These are phyloP conservation scores for Shinisaurus crocodilurus DNA, from an alignment of 2,113 vertebrate species.

Conservation along the genomic window DNA sequence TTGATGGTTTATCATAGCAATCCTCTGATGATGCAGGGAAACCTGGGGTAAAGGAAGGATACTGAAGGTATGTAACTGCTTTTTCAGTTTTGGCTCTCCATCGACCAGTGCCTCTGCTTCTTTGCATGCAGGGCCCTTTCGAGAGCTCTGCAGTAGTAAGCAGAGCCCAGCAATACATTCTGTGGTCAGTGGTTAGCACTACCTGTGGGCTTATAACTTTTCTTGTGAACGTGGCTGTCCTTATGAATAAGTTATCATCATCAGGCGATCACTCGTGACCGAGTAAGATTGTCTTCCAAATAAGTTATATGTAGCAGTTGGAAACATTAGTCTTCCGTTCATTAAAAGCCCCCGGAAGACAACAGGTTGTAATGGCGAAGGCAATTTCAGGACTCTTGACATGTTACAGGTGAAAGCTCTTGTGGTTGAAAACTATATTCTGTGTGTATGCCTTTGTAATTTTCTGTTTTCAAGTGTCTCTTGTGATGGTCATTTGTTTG, in stretches of 20 bases:
- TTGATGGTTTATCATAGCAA: constrained; percentile 44
- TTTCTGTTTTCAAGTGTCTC: background rate
- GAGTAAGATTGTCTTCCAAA: too few species aligned
- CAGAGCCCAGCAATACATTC: fast-evolving
- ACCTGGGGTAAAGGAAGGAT: constrained; percentile 56
- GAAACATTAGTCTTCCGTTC: constrained; percentile 39
- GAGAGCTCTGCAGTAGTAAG: background rate
- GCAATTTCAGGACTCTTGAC: fast-evolving
- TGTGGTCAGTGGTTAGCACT: background rate
- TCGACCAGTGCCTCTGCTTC: background rate
- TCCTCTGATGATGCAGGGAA: constrained; percentile 57
- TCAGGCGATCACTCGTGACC: too few species aligned
- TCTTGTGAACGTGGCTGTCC: fast-evolving
- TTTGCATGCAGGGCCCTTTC: background rate
- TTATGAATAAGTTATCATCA: background rate
- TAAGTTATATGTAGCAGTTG: background rate
- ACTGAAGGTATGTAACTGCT: constrained; percentile 67
- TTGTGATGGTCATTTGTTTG: background rate
- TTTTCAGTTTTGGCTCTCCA: constrained; percentile 23
- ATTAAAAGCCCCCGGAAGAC: constrained; percentile 31
- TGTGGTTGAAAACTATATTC: background rate
- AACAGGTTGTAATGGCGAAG: constrained; percentile 4
- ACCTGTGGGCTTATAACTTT: background rate
- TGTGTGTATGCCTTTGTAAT: background rate
- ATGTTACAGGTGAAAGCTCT: background rate